A percentile compares a stretch with the other conserved stretches of the same genome.
Conservation (phyloP, 1,140 invertebrate species). For the Panulirus ornatus region DNA sequence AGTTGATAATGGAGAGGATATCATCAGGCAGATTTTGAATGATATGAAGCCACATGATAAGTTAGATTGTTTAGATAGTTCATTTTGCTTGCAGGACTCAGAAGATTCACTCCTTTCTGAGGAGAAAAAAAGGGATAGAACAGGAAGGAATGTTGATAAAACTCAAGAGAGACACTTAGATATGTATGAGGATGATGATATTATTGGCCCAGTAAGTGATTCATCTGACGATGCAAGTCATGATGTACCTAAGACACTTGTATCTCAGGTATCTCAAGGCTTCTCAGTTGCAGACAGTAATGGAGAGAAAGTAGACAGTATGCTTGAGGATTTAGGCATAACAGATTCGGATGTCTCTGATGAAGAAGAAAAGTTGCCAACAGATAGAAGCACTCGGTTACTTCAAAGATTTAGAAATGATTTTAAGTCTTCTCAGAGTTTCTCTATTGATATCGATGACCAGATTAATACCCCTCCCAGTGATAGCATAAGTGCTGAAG, state of each 20-base stretch:
- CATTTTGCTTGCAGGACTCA: neutral
- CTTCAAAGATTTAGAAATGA: no score
- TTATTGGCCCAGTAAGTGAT: constrained; percentile 31
- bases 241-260: neutral
- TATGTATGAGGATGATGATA: neutral
- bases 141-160: neutral
- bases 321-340: neutral
- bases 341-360: constrained; percentile 3
- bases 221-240: neutral
- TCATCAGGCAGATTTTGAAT: neutral
- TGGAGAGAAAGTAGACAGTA: neutral
- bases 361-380: neutral
- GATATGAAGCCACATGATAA: constrained; percentile 36
- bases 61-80: constrained; percentile 8
- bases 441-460: constrained; percentile 32
- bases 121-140: neutral
- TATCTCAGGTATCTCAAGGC: constrained; percentile 14
- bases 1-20: neutral
- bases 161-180: neutral
- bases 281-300: neutral
- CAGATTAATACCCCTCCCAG: neutral
- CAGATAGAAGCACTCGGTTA: neutral
- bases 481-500: neutral
- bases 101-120: neutral
- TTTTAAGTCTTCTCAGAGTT: constrained; percentile 14